Base-by-base conservation (phyloP, 2,797 vertebrate species). In the Triplophysa yarkandensis region DNA sequence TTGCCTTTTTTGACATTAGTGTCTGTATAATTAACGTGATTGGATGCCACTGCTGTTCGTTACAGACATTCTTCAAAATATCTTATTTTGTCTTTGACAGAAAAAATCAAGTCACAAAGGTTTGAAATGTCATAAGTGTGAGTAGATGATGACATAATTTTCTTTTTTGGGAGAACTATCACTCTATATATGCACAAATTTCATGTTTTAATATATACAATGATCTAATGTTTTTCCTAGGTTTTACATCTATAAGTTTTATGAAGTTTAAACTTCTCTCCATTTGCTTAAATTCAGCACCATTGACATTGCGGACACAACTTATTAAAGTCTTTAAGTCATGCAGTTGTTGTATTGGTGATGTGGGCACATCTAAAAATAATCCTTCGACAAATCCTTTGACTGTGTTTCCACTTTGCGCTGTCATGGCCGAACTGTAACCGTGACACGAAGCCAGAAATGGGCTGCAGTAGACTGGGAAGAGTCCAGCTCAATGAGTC, bases 351-450 rank as follows among this genome's bases (percentile, higher is more conserved):
- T 87, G 88, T 86, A 90, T 88, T 86, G 87, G 84, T 84, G 86
- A 87, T 76, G 78, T 85, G 85, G 87, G 81, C 82, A 10, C 44
- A 11, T 87, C 89, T 92, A 92, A 92, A 93, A 92, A 93, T 92
- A 92, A 76, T 69, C 76, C 65, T 77, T 81, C 82, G 86, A 90
- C 89, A 90, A n/a, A n/a, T n/a, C n/a, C n/a, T 90, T 91, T 87
- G 82, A 90, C 90, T 90, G 89, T 90, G 89, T 92, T 93, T 93
- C 92, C 91, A 93, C 90, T 78, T 77, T 83, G 83, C 83, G 87
- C 85, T 85, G 86, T 90, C 85, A 81, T 77, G 76, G 80, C 86
- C 85, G 85, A 88, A 86, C 85, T 76, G 84, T 84, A 87, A 88
- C 87, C 80, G 85, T 87, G 86, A 88, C 83, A 76, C 62, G 25